Percentiles rank a stretch among this genome's conserved stretches.
Evolutionary conservation across 2,888 invertebrate species (phyloP).

Genomic region (Chrysolina americana): DNA sequence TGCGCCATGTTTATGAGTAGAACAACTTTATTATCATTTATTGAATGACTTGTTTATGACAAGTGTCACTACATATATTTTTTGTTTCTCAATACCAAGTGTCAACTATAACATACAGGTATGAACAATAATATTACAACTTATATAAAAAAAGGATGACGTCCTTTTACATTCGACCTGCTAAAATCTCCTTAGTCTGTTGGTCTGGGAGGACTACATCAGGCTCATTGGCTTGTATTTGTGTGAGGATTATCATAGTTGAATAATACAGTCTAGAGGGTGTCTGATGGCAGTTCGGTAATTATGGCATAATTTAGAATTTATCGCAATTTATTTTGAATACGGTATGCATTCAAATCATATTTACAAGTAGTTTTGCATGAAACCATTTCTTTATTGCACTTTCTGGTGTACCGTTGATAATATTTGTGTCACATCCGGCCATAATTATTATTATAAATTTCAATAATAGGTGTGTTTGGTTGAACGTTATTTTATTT

Average conservation of each 20-base stretch:
- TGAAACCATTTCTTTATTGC: slow-evolving; percentile 2
- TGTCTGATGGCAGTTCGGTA: not conserved
- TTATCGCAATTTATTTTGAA: slow-evolving; percentile 26
- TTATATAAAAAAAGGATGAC: no score
- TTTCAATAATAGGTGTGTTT: slow-evolving; percentile 55
- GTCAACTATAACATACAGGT: no score
- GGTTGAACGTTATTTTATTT: slow-evolving; percentile 50
- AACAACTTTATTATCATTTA: no score
- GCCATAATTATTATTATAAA: slow-evolving; percentile 47
- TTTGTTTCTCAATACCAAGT: no score
- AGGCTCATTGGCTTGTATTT: no score
- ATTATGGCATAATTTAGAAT: slow-evolving; percentile 18
- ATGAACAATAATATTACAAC: no score
- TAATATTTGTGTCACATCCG: slow-evolving; percentile 54
- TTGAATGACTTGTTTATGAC: no score
- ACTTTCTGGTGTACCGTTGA: slow-evolving; percentile 45
- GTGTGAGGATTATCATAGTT: not conserved
- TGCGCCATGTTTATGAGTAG: no score
- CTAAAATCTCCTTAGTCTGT: no score
- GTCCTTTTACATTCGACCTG: no score
- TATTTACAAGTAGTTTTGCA: slow-evolving; percentile 19
- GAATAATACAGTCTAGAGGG: slow-evolving; percentile 9
- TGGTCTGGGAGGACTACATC: no score
- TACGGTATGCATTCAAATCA: slow-evolving; percentile 13
- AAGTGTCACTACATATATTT: no score